A percentile compares a stretch with the other conserved stretches of the same genome.
Conservation (phyloP, 2,113 vertebrate species). For the Pituophis catenifer region DNA sequence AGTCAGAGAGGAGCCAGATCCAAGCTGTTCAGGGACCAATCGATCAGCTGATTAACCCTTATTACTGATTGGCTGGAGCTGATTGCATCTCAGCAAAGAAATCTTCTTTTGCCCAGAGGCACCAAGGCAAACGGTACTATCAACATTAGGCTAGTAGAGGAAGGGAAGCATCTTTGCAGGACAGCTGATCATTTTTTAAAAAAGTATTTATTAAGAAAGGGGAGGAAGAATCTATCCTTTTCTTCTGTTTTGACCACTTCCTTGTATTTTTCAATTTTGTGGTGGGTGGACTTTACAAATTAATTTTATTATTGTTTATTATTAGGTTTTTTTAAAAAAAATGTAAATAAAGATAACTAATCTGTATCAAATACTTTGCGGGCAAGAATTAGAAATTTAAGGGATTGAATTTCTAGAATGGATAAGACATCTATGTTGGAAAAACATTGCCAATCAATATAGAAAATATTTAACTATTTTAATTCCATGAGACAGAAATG, state of each 20-base stretch:
- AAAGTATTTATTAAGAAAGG: neutral
- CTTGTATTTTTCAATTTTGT: neutral
- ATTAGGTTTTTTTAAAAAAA: neutral
- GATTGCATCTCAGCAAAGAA: constrained; percentile 84
- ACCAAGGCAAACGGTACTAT: constrained; percentile 64
- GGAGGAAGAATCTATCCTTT: neutral
- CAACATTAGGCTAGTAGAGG: constrained; percentile 57
- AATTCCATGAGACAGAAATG: neutral
- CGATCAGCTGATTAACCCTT: constrained; percentile 89
- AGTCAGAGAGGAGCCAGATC: constrained; percentile 76
- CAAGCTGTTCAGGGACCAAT: constrained; percentile 70
- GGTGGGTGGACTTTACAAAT: neutral
- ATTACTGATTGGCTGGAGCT: constrained; percentile 86
- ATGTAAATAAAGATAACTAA: neutral
- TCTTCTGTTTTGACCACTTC: neutral
- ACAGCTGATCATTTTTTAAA: neutral
- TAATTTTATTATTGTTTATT: neutral
- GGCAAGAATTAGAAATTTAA: neutral
- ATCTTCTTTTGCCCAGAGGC: constrained; percentile 77
- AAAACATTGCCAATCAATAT: neutral
- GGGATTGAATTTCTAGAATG: neutral
- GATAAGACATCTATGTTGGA: neutral
- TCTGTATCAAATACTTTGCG: neutral
- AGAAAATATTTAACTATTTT: neutral
- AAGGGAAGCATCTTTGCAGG: neutral